These are phyloP conservation scores for Ptilonorhynchus violaceus DNA, from an alignment of 2,113 vertebrate genomes.

Conservation along the genomic window DNA sequence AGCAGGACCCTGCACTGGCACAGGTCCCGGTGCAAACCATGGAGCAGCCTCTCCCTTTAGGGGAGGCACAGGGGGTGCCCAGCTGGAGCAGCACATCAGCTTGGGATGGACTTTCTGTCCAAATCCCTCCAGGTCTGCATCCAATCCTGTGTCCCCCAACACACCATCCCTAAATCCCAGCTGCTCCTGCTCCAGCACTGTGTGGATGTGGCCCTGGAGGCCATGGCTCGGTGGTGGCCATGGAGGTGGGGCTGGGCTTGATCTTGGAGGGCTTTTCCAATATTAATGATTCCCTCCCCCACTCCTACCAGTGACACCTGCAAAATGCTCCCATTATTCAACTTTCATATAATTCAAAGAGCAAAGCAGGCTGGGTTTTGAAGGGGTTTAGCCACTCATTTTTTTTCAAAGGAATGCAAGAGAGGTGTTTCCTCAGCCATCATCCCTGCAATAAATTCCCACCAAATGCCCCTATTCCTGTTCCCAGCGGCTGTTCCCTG, in stretches of 20 bases:
- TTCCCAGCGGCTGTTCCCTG: not conserved
- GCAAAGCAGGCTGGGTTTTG: not conserved
- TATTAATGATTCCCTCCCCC: not conserved
- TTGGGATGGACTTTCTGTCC: not conserved
- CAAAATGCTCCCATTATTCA: not conserved
- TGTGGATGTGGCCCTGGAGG: not conserved
- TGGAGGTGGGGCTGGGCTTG: not conserved
- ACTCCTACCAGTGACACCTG: not conserved
- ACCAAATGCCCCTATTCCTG: not conserved
- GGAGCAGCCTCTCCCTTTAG: not conserved
- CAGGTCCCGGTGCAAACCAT: not conserved
- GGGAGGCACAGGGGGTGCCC: not conserved
- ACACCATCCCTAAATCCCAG: not conserved
- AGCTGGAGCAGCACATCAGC: not conserved
- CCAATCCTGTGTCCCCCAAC: not conserved
- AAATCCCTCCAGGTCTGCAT: not conserved
- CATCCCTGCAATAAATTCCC: not conserved
- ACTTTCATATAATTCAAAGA: rapidly evolving
- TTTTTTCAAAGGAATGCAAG: not conserved
- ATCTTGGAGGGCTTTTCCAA: not conserved
- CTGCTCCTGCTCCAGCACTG: not conserved
- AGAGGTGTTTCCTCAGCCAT: not conserved
- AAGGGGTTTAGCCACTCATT: not conserved
- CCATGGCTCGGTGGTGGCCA: not conserved
- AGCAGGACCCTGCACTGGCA: not conserved